Base-by-base conservation (phyloP, 2,888 invertebrate genomes). In the Ligdia adustata region DNA sequence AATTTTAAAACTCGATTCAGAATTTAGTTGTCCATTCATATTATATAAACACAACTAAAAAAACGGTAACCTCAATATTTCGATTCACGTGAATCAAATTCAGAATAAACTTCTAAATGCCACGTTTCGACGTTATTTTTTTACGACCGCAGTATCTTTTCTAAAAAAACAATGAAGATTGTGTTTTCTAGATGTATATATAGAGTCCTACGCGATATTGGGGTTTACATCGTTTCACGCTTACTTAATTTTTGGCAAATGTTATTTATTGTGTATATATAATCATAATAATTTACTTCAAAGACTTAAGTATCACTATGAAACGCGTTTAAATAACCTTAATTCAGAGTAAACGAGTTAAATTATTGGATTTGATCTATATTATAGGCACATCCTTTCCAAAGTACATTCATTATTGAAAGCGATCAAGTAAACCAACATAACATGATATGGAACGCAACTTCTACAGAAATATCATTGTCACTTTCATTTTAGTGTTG, bases 71-170 rank as follows among this genome's bases (percentile, higher is more conserved):
- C 27, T 20, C 9, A 33, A 27, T 28, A 27, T 34, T 32, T 27
- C 16, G 29, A 24, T 44, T 44, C 4, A 22, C 15, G 15, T 31
- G 7, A 29, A 37, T 44, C 2, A 15, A 24, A 37, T 35, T 16
- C 9, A 28, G 20, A 20, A 28, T 16, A 2, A 14, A 28, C 28
- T 35, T 27, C 13, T 4, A 31, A 37, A 44, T 29, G 24, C 31
- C 37, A 31, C 29, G 20, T 9, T 29, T 20, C 20, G 1, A 18
- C 12, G 9, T 34, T 22, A 34, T 37, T 43, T 28, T 43, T 35
- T 29, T 11, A 33, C 33, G 20, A 13, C 20, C 18, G 18, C 34
- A 20, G 13, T 34, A 34, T 34, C 34, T 26, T 34, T 27, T 22
- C 18, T 34, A 5, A 13, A 28, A 28, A 42, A 28, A 11, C 27